Evolutionary conservation across 2,888 invertebrate genomes (phyloP).

Genomic region (Cataglyphis livida): DNA sequence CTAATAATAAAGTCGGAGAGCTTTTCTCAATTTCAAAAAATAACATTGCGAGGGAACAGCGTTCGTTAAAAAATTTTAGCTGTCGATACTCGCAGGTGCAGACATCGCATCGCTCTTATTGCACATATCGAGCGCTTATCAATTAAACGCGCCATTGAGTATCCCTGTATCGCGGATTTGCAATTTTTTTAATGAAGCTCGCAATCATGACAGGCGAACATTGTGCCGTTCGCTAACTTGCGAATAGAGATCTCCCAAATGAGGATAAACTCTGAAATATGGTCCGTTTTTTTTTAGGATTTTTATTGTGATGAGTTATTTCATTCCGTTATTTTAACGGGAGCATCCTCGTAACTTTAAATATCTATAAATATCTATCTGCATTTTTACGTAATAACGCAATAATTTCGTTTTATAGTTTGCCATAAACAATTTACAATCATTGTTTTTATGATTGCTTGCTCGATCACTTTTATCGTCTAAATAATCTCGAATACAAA

Average conservation of each 20-base stretch:
- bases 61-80: conserved; percentile 34
- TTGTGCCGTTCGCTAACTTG: conserved; percentile 13
- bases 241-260: not conserved
- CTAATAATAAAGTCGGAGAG: conserved; percentile 42
- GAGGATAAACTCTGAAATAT: conserved; percentile 41
- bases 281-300: conserved; percentile 26
- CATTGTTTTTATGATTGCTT: not conserved
- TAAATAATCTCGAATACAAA: not conserved
- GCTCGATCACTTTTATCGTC: not conserved
- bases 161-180: not conserved
- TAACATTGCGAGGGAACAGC: conserved; percentile 28
- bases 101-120: conserved; percentile 31
- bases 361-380: conserved; percentile 37
- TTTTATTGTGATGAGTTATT: conserved; percentile 7
- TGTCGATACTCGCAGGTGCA: conserved; percentile 9
- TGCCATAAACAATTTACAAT: conserved; percentile 16
- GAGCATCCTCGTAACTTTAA: conserved; percentile 43
- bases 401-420: conserved; percentile 19
- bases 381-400: conserved; percentile 34
- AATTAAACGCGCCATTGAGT: conserved; percentile 43
- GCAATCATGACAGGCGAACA: conserved; percentile 27
- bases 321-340: conserved; percentile 25
- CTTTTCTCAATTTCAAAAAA: conserved; percentile 51
- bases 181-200: conserved; percentile 43
- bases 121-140: conserved; percentile 39